Evolutionary conservation across 2,113 vertebrate genomes (phyloP), one percentile per base, ranked within the genome.

Genomic region (Scartelaos histophorus): DNA sequence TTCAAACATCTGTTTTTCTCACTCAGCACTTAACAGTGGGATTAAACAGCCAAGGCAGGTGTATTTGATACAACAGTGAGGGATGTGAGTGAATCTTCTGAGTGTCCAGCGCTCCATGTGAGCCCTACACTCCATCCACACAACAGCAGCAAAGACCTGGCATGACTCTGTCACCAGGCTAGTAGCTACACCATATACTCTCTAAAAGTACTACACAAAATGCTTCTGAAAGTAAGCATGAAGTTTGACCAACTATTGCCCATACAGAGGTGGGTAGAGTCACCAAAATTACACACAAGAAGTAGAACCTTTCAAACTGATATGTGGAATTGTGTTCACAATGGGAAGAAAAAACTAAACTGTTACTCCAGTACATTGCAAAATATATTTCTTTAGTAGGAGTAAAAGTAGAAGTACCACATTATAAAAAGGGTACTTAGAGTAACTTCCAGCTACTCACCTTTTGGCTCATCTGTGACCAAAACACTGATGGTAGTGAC

Each of bases 111-210:
- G 69, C 84, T 82, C 81, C 84, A 83, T 60, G 17, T 3, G 74
- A 82, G 70, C 87, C 82, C 56, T 81, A 70, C 82, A 81, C 87
- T 82, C 85, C 84, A 74, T 80, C 46, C 43, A 43, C 25, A 25
- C 51, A 43, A 46, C 67, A 16, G 24, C 34, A 5, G 65, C 51
- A 65, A 2, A 2, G 2, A 21, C 25, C 15, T 53, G 43, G 56
- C 69, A 49, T n/a, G 24, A 7, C 54, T 2, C 3, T 19, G 49
- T 13, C 57, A 66, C 13, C 46, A 3, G 19, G 49, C 29, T 2
- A 29, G 29, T 29, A 29, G 2, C 19, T 57, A 15, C 49, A 56
- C 56, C 57, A 35, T 9, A 10, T 43, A 43, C 38, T 11, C 9
- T 0, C 9, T 43, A 43, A 43, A 43, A 43, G 1, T 43, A 43